Conservation (phyloP, 2,888 invertebrate species). For the Ecdyonurus torrentis region DNA sequence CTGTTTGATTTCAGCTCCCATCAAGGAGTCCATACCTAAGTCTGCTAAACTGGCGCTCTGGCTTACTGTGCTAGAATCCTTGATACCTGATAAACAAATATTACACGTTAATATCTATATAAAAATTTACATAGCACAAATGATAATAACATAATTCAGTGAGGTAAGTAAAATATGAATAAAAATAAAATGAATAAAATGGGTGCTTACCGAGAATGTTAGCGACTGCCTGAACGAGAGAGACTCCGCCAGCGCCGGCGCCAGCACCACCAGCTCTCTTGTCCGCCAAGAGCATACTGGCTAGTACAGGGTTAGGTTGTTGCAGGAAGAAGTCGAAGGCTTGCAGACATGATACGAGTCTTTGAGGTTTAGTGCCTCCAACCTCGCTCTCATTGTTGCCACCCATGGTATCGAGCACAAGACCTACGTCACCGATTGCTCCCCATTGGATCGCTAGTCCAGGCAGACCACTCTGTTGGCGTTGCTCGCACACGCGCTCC, state of each 20-base stretch:
- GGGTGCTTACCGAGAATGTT: conserved; percentile 56
- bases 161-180: neutral
- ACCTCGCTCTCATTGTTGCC: conserved; percentile 75
- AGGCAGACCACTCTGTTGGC: conserved; percentile 69
- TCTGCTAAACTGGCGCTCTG: conserved; percentile 69
- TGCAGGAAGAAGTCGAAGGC: conserved; percentile 83
- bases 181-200: neutral
- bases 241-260: conserved; percentile 36
- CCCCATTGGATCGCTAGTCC: conserved; percentile 96
- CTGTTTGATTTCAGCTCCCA: conserved; percentile 98
- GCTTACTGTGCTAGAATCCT: conserved; percentile 65
- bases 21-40: conserved; percentile 93
- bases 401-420: conserved; percentile 74
- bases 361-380: conserved; percentile 90
- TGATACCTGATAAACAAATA: conserved; percentile 46
- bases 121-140: neutral
- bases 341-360: conserved; percentile 81
- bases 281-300: conserved; percentile 76
- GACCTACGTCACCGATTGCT: conserved; percentile 93
- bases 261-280: conserved; percentile 43
- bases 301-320: conserved; percentile 65
- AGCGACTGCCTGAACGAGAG: conserved; percentile 61
- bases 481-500: conserved; percentile 84
- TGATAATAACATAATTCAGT: neutral
- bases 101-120: neutral